Base-by-base conservation (phyloP, 2,797 vertebrate species). In the Pteropus rufus region DNA sequence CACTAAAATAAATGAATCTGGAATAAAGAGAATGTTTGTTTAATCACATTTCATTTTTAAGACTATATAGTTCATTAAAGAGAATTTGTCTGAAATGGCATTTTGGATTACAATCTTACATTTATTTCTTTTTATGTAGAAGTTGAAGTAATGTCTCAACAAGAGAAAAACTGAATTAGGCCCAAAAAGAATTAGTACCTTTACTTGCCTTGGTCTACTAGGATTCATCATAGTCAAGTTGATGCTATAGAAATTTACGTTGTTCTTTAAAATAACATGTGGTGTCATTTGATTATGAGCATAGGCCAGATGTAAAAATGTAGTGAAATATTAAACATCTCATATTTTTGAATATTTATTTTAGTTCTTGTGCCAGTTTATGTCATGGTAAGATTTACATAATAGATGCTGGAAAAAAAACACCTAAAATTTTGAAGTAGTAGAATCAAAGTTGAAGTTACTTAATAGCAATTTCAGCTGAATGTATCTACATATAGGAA, bases 271-370 rank as follows among this genome's bases (percentile, higher is more conserved):
- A 77, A 85, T 70, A 36, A 24, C 29, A 44, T 76, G 76, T 82
- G 72, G 64, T 80, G 26, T 52, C 86, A 19, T 75, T 94, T 92
- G 18, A 83, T 60, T 84, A 56, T 73, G 73, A 67, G 67, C 21
- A 64, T 65, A 87, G n/a, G 36, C 39, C 80, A 93, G 29, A 77
- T 58, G 3, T 90, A 49, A 80, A 52, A 92, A 89, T 4, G 9
- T 73, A 67, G 24, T 76, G 2, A 21, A 29, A 77, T 83, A 88
- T 49, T 92, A 88, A 81, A 69, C 6, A 15, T 75, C 41, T 91
- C 73, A 64, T 15, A 49, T 69, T 65, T 69, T n/a, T 85, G n/a
- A 92, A 60, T 85, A 88, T 72, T 95, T 89, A 73, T 70, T 92
- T 79, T 81, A 54, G 23, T 92, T 88, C 24, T 26, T 52, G 6